Conservation (phyloP, 2,113 vertebrate genomes). For the Bos taurus region DNA sequence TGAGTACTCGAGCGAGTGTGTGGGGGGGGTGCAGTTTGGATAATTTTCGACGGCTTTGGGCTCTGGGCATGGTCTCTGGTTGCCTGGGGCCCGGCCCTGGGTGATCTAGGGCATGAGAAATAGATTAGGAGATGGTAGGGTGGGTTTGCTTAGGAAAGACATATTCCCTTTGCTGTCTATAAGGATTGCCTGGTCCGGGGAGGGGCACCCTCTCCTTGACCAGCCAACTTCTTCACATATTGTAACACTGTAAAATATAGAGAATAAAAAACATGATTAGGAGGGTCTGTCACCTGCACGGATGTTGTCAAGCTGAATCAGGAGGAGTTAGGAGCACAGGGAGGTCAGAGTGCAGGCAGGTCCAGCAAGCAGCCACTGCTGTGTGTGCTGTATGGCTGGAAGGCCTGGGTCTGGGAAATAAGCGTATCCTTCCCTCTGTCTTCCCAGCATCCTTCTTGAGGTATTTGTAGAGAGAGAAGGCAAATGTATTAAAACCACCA, state of each 20-base stretch:
- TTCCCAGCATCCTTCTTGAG: not conserved
- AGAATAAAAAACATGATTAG: not conserved
- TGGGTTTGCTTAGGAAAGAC: not conserved
- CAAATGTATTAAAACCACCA: not conserved
- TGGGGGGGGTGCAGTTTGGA: not conserved
- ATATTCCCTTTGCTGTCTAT: not conserved
- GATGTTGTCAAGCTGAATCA: not conserved
- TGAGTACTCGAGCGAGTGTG: not conserved
- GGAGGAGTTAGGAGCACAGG: not conserved
- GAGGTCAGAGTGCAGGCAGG: too few species aligned
- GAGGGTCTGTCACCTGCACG: slow-evolving; percentile 6
- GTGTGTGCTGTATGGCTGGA: not conserved
- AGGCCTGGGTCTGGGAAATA: not conserved
- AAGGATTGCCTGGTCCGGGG: not conserved
- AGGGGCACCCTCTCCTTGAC: not conserved
- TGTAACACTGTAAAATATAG: not conserved
- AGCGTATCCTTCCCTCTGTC: not conserved
- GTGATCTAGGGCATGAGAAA: not conserved
- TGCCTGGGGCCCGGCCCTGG: not conserved
- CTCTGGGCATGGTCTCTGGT: not conserved
- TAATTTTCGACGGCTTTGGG: not conserved
- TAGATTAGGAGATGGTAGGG: not conserved
- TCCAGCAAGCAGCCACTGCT: fast-evolving
- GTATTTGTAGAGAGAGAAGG: not conserved
- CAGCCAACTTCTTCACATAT: not conserved